These are phyloP conservation scores for Dreissena polymorpha DNA, from an alignment of 1,140 invertebrate genomes.

Conservation along the genomic window DNA sequence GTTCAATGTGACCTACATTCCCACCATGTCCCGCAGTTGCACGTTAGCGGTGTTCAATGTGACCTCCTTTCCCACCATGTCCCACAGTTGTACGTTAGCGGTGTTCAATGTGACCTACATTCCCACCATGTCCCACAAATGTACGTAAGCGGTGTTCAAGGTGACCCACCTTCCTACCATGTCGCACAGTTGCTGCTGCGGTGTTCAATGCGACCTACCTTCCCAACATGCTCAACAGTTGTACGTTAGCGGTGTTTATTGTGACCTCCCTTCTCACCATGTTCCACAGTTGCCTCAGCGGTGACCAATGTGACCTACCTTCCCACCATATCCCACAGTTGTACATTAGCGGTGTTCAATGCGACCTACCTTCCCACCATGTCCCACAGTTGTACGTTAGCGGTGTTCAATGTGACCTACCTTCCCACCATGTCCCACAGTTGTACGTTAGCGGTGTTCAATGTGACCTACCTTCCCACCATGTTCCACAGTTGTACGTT, in stretches of 20 bases:
- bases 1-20: conserved; percentile 28
- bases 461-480: conserved; percentile 43
- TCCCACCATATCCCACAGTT: conserved; percentile 55
- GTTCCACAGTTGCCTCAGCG: conserved; percentile 51
- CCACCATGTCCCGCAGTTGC: conserved; percentile 54
- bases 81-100: conserved; percentile 54
- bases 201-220: conserved; percentile 28
- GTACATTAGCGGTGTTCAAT: no score
- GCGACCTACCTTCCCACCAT: conserved; percentile 52
- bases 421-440: conserved; percentile 54
- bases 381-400: conserved; percentile 51
- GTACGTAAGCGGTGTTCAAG: no score
- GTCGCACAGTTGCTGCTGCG: conserved; percentile 50
- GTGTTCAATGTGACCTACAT: conserved; percentile 25
- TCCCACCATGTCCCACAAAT: conserved; percentile 55
- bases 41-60: no score
- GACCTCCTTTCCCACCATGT: conserved; percentile 51
- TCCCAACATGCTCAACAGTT: conserved; percentile 55
- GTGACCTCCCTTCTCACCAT: conserved; percentile 49
- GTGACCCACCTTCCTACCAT: conserved; percentile 50
- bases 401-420: conserved; percentile 31
- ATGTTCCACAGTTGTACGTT: conserved; percentile 55
- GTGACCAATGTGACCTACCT: conserved; percentile 26
- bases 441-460: no score
- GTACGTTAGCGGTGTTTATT: no score